Evolutionary conservation across 2,888 invertebrate genomes (phyloP), one percentile per base, ranked within the genome.

Genomic region (Pimpla rufipes): DNA sequence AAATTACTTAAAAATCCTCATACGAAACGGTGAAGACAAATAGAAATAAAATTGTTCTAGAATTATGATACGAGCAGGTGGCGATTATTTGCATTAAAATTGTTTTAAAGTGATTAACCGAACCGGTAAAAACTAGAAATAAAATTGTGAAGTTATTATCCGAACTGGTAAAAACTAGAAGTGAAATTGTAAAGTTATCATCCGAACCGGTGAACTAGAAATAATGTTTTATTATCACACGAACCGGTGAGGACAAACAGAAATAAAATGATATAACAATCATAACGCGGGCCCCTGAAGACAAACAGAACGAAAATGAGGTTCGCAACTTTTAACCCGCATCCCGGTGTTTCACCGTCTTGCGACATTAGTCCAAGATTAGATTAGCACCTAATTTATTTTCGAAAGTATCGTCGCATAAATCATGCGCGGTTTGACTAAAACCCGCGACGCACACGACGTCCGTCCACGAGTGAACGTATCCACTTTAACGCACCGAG

Each of bases 351-450:
- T 13, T 7, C 21, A 13, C 7, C 8, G 13, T 10, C 35, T 45
- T 42, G 64, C 52, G 37, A 45, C 6, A 45, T 76, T 67, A 18
- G 29, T 2, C 13, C 16, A 13, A 7, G 18, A 45, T 67, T 76
- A n/a, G 42, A 67, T 55, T 11, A 16, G 66, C 50, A 42, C 37
- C 59, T 29, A 67, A n/a, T 29, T 57, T 37, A 40, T 40, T 16
- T 47, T 50, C 29, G 62, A 59, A 59, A 66, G 55, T 68, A 68
- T 13, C 11, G 42, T 52, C n/a, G 40, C 10, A 40, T 67, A 62
- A 75, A 81, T 68, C 71, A 64, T 40, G 3, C 29, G 11, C 16
- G n/a, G 16, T 74, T 52, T n/a, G 50, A 70, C 75, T 75, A 35
- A 79, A 70, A 75, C 11, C 5, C 35, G n/a, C 29, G 35, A n/a